These are phyloP conservation scores for Alitta virens DNA, from an alignment of 2,888 invertebrate species.

Conservation along the genomic window DNA sequence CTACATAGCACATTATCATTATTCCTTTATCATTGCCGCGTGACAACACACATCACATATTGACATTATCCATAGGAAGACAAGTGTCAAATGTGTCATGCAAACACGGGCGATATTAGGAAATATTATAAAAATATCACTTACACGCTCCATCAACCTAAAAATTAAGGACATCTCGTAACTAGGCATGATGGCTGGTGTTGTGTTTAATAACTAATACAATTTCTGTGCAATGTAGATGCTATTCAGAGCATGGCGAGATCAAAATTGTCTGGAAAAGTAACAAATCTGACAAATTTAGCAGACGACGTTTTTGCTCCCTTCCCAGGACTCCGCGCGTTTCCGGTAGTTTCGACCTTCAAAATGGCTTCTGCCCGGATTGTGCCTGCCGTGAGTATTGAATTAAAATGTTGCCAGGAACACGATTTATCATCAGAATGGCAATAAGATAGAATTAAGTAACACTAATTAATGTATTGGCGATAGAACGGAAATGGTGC, in stretches of 20 bases:
- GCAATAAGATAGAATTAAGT: no score
- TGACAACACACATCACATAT: no score
- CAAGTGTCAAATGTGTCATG: neutral
- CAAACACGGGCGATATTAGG: slow-evolving; percentile 6
- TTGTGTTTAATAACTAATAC: no score
- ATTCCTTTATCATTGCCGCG: no score
- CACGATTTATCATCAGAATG: no score
- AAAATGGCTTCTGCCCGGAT: slow-evolving; percentile 30
- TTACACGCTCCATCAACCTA: slow-evolving; percentile 22
- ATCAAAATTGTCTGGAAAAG: neutral
- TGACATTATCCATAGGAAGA: neutral
- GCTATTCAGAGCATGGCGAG: neutral
- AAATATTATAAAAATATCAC: neutral
- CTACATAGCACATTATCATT: no score
- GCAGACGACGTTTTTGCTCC: neutral
- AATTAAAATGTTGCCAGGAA: no score
- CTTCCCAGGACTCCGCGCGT: slow-evolving; percentile 1
- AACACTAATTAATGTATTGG: no score
- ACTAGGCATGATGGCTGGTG: slow-evolving; percentile 20
- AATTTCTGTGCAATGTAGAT: neutral
- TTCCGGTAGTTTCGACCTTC: slow-evolving; percentile 21
- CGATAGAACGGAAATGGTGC: no score
- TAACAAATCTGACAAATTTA: neutral
- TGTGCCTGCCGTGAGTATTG: slow-evolving; percentile 10
- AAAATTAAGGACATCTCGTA: slow-evolving; percentile 28